A percentile compares a stretch with the other conserved stretches of the same genome.
Conservation (phyloP, 2,888 invertebrate species). For the Dryobotodes eremita region DNA sequence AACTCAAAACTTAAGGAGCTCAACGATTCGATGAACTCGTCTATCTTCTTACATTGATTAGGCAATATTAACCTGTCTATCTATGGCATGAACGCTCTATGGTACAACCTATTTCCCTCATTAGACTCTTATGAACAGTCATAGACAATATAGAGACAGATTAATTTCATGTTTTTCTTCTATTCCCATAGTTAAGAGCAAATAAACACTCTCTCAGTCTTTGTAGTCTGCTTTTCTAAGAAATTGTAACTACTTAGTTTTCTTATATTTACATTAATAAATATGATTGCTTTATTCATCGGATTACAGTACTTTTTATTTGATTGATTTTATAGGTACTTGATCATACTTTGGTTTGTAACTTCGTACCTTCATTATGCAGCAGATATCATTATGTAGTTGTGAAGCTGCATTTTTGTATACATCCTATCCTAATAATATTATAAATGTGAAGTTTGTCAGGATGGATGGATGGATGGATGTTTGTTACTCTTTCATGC, state of each 20-base stretch:
- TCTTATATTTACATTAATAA: conserved; percentile 9
- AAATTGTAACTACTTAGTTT: conserved; percentile 8
- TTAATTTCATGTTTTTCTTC: conserved; percentile 44
- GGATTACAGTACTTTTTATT: background rate
- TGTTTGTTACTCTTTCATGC: too few relatives aligned
- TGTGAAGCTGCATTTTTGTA: too few relatives aligned
- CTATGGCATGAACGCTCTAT: background rate
- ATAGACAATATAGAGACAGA: conserved; percentile 34
- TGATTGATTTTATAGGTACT: too few relatives aligned
- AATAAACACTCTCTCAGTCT: conserved; percentile 29
- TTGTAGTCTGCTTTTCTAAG: conserved; percentile 27
- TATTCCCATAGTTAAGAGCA: conserved; percentile 39
- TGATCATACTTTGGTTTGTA: background rate
- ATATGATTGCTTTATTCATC: conserved; percentile 6
- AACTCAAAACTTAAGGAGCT: too few relatives aligned
- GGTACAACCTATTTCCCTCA: conserved; percentile 23
- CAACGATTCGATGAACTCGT: too few relatives aligned
- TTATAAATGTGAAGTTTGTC: too few relatives aligned
- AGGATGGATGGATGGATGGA: too few relatives aligned
- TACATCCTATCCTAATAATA: too few relatives aligned
- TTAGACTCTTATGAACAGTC: conserved; percentile 30
- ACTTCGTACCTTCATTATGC: background rate
- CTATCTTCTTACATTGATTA: background rate
- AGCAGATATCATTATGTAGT: background rate
- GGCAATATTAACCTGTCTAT: background rate